Evolutionary conservation across 2,888 invertebrate genomes (phyloP), one percentile per base, ranked within the genome.

Genomic region (Pyrrhosoma nymphula): DNA sequence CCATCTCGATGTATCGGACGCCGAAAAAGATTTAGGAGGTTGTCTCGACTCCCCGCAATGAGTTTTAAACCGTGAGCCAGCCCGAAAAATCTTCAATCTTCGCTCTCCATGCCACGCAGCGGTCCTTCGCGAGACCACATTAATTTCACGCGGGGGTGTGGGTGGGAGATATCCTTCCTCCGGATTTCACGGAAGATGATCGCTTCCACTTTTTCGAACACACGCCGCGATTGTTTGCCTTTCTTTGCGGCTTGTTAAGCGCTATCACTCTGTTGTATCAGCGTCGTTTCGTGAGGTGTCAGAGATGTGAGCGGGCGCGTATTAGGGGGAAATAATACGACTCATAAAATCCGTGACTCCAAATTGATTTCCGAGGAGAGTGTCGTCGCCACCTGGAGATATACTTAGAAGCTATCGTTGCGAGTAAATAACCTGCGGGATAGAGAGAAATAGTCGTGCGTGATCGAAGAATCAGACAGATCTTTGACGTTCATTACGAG

Each of bases 1-100:
- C 93, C 69, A 93, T 93, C 47, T 47, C 55, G 93, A 75, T 93
- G 69, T 93, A 89, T 89, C 6, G 55, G 89, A 89, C 55, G 89
- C 56, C 93, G 39, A n/a, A 69, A 47, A 69, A 75, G 47, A 63
- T 93, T 69, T 47, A 47, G 93, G 69, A 39, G 39, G 93, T 69
- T 69, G 1, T 35, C 47, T 26, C 26, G 16, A 63, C 47, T 16
- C 63, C 69, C 35, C 30, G n/a, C n/a, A n/a, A 82, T 82, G 82
- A 82, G 82, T 82, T 35, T 82, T 30, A 82, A 30, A 60, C 60
- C 82, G 30, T 14, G 35, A 30, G 35, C 18, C 35, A 16, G 26
- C 6, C 82, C 26, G 14, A 16, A 82, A 35, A 82, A 30, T 35
- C 35, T 82, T 82, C 35, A 16, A 30, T 23, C 30, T 30, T 75